Conservation (phyloP, 2,888 invertebrate species). For the Leucophenga maculata region DNA sequence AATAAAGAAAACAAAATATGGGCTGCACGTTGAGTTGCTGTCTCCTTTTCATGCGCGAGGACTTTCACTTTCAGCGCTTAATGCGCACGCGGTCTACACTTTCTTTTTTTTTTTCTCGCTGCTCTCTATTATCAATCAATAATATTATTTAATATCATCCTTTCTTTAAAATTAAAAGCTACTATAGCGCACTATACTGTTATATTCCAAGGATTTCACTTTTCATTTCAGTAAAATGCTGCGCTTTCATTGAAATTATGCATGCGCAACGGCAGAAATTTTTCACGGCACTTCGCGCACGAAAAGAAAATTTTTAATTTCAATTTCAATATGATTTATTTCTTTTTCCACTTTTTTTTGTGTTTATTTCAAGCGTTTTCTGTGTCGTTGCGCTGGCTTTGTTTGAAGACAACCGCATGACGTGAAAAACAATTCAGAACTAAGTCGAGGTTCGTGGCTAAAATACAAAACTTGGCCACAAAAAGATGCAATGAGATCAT, state of each 20-base stretch:
- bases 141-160: conserved; percentile 34
- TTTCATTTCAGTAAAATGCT: conserved; percentile 49
- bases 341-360: not conserved
- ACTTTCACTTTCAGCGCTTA: conserved; percentile 61
- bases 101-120: conserved; percentile 47
- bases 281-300: conserved; percentile 48
- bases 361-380: conserved; percentile 23
- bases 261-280: conserved; percentile 50
- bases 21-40: not conserved
- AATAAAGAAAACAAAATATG: not conserved
- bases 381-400: conserved; percentile 32
- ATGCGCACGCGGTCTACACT: conserved; percentile 39
- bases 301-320: conserved; percentile 53
- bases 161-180: conserved; percentile 17
- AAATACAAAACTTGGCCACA: conserved; percentile 30
- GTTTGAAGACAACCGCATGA: conserved; percentile 60
- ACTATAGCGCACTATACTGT: not conserved
- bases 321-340: conserved; percentile 8
- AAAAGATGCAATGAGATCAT: conserved; percentile 6
- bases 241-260: conserved; percentile 51
- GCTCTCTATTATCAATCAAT: not conserved
- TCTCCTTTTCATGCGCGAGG: conserved; percentile 24
- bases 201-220: conserved; percentile 58
- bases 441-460: conserved; percentile 61
- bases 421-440: conserved; percentile 69